Percentiles rank a stretch among this genome's conserved stretches.
phyloP scores from a whole-genome alignment of 2,113 vertebrate genomes.

The Centropus unirufus region DNA sequence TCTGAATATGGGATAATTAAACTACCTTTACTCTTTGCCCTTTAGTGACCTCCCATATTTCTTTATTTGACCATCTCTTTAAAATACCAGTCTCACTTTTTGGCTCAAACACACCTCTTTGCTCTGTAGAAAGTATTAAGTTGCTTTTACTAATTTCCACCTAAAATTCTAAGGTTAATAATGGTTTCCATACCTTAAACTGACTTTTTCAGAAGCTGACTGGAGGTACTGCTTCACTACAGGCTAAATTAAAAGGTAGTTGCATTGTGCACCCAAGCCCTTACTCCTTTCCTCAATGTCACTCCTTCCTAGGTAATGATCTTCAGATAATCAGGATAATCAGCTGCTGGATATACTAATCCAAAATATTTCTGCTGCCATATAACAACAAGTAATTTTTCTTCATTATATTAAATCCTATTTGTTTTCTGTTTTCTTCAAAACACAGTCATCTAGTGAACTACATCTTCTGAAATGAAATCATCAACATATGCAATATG shows the following conservation, averaged over 20 bases:
- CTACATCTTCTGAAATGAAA: background rate
- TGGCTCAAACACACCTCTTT: background rate
- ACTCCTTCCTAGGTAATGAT: background rate
- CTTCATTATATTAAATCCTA: background rate
- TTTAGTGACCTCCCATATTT: background rate
- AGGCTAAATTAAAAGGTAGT: background rate
- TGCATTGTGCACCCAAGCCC: background rate
- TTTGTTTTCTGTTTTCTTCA: background rate
- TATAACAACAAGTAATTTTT: background rate
- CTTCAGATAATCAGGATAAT: background rate
- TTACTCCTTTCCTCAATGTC: background rate
- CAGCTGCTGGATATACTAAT: background rate
- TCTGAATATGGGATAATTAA: background rate
- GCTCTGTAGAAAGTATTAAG: background rate
- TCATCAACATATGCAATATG: background rate
- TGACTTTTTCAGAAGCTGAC: background rate
- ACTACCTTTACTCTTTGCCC: background rate
- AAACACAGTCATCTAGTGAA: background rate
- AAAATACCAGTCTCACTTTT: background rate
- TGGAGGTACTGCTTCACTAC: background rate
- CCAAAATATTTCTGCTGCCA: background rate
- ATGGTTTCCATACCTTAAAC: background rate
- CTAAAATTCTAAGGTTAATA: background rate
- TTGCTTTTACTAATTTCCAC: background rate
- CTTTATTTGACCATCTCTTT: background rate